Base-by-base conservation (phyloP, 2,888 invertebrate genomes). In the Cylindroiulus punctatus region DNA sequence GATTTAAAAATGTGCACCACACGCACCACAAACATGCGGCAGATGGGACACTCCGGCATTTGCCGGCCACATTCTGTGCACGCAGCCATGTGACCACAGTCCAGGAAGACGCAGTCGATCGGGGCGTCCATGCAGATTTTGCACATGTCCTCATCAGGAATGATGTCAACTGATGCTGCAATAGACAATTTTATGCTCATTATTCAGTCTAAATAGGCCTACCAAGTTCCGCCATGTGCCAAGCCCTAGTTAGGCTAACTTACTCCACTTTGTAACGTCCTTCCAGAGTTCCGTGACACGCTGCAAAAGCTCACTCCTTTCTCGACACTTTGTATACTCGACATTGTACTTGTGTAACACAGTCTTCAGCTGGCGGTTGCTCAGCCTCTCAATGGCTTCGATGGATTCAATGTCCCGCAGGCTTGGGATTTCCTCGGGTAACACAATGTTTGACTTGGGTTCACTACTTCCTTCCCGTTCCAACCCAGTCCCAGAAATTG, bases 121-220 rank as follows among this genome's bases (percentile, higher is more conserved):
- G 95, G 95, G 87, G 96, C 95, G 91, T 97, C 97, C 96, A 97
- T 97, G 92, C 98, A 98, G 90, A 98, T 95, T 92, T 97, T 97
- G 91, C 98, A 98, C 89, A 96, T 92, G 90, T 96, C 95, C 90
- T 95, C 95, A 85, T 95, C 92, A 83, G 93, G 93, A 89, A 94
- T 88, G 52, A 89, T 88, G 52, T 89, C 87, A 87, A 84, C 32
- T 7, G 7, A 19, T 4, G 32, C 44, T 84, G 42, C 1, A 22
- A 65, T n/a, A 7, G 2, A 65, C 19, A 65, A 65, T 19, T 36
- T 36, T 36, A n/a, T 36, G 2, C 26, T 65, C 36, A 36, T 36
- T 36, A 36, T 7, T 36, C 7, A 36, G 7, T 36, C 36, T n/a
- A 36, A 36, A 36, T 7, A 36, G 7, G 36, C 36, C 36, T 36